Conservation (phyloP, 2,113 vertebrate genomes). For the Caranx ignobilis region DNA sequence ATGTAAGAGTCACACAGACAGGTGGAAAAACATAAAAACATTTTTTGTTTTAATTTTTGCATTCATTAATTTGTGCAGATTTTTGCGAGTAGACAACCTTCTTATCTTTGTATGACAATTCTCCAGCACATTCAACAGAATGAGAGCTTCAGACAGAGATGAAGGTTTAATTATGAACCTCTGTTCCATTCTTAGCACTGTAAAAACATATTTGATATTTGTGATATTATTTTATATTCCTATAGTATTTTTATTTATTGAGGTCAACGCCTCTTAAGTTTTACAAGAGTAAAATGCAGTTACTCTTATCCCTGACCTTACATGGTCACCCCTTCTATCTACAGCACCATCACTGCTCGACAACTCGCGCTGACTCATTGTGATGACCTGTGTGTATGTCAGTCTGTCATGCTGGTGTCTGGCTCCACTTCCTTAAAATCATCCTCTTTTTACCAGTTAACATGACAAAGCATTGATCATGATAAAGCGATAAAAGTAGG, state of each 20-base stretch:
- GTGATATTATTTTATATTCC: not conserved
- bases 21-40: too few relatives aligned
- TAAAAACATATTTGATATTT: too few relatives aligned
- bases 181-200: too few relatives aligned
- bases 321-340: conserved; percentile 5
- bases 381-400: conserved; percentile 5
- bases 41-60: too few relatives aligned
- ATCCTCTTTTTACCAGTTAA: not conserved
- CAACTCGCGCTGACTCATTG: conserved; percentile 16
- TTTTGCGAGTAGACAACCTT: conserved; percentile 47
- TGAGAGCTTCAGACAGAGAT: conserved; percentile 10
- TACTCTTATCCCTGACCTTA: not conserved
- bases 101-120: conserved; percentile 16
- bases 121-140: conserved; percentile 4
- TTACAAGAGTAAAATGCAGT: too few relatives aligned
- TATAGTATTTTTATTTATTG: not conserved
- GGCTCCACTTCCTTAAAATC: conserved; percentile 9
- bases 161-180: conserved; percentile 1
- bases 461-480: conserved; percentile 27
- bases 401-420: conserved; percentile 12
- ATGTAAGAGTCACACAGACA: too few relatives aligned
- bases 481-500: not conserved
- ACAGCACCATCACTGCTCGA: not conserved
- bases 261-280: too few relatives aligned
- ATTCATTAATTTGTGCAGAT: not conserved